phyloP scores from a whole-genome alignment of 2,888 invertebrate genomes.

The Dicranocentrus wangi region DNA sequence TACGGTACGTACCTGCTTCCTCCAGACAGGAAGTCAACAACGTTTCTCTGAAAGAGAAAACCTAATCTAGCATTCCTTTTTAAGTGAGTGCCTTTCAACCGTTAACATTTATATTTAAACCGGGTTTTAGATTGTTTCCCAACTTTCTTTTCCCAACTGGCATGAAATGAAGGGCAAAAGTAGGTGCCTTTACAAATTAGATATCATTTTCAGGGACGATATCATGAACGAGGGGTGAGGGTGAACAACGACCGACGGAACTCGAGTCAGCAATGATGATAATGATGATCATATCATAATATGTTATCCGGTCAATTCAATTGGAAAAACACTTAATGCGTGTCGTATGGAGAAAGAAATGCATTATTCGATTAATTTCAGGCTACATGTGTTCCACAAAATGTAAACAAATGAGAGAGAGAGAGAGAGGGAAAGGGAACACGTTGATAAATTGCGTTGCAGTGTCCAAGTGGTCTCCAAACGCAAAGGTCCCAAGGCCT shows the following conservation, averaged over 20 bases:
- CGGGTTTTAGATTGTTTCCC: slow-evolving; percentile 5
- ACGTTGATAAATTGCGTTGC: slow-evolving; percentile 50
- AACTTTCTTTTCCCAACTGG: too few relatives aligned
- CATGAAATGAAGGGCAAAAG: too few relatives aligned
- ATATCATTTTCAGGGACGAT: too few relatives aligned
- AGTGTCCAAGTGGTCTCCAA: slow-evolving; percentile 38
- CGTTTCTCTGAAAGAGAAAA: slow-evolving; percentile 26
- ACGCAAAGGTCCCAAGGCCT: background rate
- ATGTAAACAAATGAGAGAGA: slow-evolving; percentile 38
- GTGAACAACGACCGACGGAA: too few relatives aligned
- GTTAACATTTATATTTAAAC: background rate
- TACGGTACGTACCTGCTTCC: too few relatives aligned
- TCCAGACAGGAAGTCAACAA: slow-evolving; percentile 23
- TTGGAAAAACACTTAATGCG: too few relatives aligned
- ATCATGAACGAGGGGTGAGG: too few relatives aligned
- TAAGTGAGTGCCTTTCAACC: slow-evolving; percentile 31
- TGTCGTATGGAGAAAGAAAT: too few relatives aligned
- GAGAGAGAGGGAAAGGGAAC: background rate
- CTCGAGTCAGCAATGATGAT: too few relatives aligned
- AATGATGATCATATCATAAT: too few relatives aligned
- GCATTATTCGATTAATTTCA: slow-evolving; percentile 37
- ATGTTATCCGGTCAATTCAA: too few relatives aligned
- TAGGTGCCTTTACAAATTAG: too few relatives aligned
- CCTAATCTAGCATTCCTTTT: slow-evolving; percentile 62
- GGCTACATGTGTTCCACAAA: slow-evolving; percentile 50